These are phyloP conservation scores for Phataginus tricuspis DNA, from an alignment of 2,797 vertebrate species.

Conservation along the genomic window DNA sequence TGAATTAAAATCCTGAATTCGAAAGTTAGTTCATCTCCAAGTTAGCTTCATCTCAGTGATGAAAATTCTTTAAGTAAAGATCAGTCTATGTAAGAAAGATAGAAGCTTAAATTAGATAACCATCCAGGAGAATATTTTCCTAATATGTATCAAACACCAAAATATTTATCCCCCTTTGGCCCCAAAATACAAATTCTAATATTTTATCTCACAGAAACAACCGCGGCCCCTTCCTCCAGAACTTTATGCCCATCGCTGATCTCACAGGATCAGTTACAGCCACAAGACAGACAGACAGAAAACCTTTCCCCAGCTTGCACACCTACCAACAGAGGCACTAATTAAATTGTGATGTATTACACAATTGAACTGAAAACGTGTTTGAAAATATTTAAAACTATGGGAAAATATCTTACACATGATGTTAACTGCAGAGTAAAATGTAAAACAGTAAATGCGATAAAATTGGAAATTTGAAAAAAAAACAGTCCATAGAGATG, in stretches of 20 bases:
- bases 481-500: background rate
- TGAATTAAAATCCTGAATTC: slow-evolving; percentile 15
- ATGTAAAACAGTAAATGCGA: background rate
- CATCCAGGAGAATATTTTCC: background rate
- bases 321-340: background rate
- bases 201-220: slow-evolving; percentile 31
- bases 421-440: background rate
- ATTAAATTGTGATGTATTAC: background rate
- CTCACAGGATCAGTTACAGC: background rate
- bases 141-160: background rate
- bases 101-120: background rate
- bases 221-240: background rate
- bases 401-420: background rate
- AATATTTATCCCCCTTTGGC: background rate
- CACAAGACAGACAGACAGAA: background rate
- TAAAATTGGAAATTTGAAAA: background rate
- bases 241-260: background rate
- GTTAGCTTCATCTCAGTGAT: background rate
- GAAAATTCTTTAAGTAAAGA: background rate
- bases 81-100: background rate
- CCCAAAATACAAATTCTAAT: background rate
- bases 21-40: slow-evolving; percentile 3
- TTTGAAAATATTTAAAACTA: slow-evolving; percentile 7
- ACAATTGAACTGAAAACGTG: background rate
- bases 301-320: background rate